Evolutionary conservation across 2,888 invertebrate species (phyloP), one percentile per base, ranked within the genome.

Genomic region (Conops quadrifasciatus): DNA sequence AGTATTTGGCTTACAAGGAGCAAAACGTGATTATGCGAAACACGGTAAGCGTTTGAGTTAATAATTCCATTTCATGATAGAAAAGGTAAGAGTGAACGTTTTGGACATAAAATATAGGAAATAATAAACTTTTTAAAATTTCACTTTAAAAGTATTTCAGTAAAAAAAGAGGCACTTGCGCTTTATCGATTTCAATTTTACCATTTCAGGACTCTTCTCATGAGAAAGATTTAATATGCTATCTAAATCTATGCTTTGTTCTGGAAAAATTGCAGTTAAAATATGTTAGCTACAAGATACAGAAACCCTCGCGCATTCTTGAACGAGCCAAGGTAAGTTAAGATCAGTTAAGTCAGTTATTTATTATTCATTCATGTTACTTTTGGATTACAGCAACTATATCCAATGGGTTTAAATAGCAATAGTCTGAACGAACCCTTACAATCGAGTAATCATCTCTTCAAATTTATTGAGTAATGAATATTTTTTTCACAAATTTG

Each of bases 181-280:
- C 24, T n/a, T 56, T 16, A 24, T 26, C 3, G 28, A 53, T 24
- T 53, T 53, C 9, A 53, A 53, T 53, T 15, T 56, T 15, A 56
- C 28, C 11, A 15, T 26, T 19, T 13, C 43, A 62, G 43, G 19
- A 9, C 2, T 9, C 19, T 16, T 19, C 19, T 36, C n/a, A 9
- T 19, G 21, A n/a, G 2, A 9, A 19, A n/a, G 49, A 49, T 13
- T n/a, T n/a, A n/a, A n/a, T n/a, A n/a, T n/a, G n/a, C n/a, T n/a
- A n/a, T n/a, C n/a, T n/a, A n/a, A n/a, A n/a, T n/a, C 16, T 67
- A 4, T 67, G 67, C n/a, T 67, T 59, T 28, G 67, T 58, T 15
- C 16, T 67, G 13, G 59, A 59, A 15, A 59, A 26, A 0, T 11
- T 47, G 0, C 24, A 59, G 9, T n/a, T 67, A 16, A 59, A 45